A percentile compares a stretch with the other conserved stretches of the same genome.
Conservation (phyloP, 1,140 invertebrate species). For the Gonatopus flavifemur region DNA sequence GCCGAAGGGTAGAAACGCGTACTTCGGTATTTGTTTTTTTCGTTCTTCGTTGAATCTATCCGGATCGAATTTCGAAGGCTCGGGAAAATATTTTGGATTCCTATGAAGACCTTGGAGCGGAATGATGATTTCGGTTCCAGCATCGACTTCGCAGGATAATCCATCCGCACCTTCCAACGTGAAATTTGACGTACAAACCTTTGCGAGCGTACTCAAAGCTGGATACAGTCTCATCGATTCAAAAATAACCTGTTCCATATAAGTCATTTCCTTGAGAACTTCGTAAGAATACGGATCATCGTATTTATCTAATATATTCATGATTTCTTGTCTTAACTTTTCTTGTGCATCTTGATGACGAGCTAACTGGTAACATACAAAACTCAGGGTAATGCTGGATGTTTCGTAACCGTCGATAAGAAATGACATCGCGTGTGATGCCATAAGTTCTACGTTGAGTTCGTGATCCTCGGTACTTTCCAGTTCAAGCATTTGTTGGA, state of each 20-base stretch:
- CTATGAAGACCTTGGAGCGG: conserved; percentile 46
- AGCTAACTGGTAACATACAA: conserved; percentile 37
- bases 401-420: conserved; percentile 58
- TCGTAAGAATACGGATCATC: conserved; percentile 62
- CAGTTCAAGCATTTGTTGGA: not conserved
- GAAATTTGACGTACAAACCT: conserved; percentile 41
- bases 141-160: conserved; percentile 16
- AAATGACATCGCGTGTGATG: conserved; percentile 33
- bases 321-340: conserved; percentile 56
- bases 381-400: conserved; percentile 48
- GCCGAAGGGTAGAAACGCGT: conserved; percentile 62
- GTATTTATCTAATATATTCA: conserved; percentile 50
- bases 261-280: conserved; percentile 59
- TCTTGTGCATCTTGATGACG: conserved; percentile 53
- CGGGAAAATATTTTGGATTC: conserved; percentile 60
- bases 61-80: conserved; percentile 68
- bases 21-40: conserved; percentile 39
- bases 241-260: conserved; percentile 59
- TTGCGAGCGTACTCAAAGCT: conserved; percentile 28
- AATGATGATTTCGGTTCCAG: conserved; percentile 42
- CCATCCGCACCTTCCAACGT: conserved; percentile 30
- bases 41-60: conserved; percentile 66
- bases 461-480: not conserved
- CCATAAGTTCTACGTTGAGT: conserved; percentile 11
- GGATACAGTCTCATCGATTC: conserved; percentile 51